Evolutionary conservation across 2,113 vertebrate species (phyloP).

Genomic region (Garra rufa): DNA sequence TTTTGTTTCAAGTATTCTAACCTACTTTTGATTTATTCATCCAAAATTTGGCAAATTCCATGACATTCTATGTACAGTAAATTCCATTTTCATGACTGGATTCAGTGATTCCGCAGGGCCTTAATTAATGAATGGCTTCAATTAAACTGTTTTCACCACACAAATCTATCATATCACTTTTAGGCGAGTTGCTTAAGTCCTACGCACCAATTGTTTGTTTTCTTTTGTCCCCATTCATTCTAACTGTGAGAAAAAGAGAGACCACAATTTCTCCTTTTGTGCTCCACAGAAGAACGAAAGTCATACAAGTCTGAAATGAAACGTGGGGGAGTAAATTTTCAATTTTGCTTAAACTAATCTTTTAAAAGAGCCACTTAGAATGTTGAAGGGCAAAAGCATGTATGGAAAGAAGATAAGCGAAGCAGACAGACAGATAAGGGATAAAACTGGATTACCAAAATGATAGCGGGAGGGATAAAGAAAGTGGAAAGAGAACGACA

Average conservation of each 20-base stretch:
- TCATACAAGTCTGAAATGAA: background rate
- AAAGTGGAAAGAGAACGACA: background rate
- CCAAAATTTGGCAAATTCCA: too few relatives aligned
- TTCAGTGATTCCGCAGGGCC: too few relatives aligned
- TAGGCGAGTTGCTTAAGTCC: background rate
- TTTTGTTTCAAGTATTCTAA: too few relatives aligned
- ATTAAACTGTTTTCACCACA: background rate
- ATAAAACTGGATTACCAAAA: constrained; percentile 25
- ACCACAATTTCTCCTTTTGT: background rate
- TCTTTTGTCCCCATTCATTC: background rate
- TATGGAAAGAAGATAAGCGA: constrained; percentile 15
- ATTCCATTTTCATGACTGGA: too few relatives aligned
- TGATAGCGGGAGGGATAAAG: background rate
- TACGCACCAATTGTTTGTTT: background rate
- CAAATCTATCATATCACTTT: background rate
- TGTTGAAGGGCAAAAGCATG: background rate
- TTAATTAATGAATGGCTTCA: too few relatives aligned
- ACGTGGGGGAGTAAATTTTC: background rate
- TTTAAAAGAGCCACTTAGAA: constrained; percentile 10
- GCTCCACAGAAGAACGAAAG: background rate
- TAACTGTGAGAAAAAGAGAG: background rate
- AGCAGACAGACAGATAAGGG: constrained; percentile 6
- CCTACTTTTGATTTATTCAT: too few relatives aligned
- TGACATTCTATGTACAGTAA: too few relatives aligned
- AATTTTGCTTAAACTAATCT: background rate